These are phyloP conservation scores for Empidonax alnorum DNA, from an alignment of 2,113 vertebrate species.

Conservation along the genomic window DNA sequence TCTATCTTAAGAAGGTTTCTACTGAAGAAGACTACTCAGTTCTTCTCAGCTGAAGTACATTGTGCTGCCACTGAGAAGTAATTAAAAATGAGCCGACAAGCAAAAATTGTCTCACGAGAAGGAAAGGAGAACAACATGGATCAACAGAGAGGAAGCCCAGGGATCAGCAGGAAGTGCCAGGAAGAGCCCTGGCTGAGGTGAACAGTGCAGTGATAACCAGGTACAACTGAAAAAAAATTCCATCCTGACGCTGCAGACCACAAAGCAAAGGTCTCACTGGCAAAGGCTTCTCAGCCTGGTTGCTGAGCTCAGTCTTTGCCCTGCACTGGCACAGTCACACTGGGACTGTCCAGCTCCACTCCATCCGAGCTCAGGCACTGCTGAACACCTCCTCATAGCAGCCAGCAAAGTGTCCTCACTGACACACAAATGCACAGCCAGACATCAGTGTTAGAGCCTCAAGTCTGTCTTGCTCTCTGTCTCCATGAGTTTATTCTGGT, in stretches of 20 bases:
- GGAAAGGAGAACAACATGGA: background rate
- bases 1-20: background rate
- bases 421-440: background rate
- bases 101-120: background rate
- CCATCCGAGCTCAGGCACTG: background rate
- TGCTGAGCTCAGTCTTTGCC: background rate
- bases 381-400: background rate
- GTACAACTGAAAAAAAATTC: background rate
- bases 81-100: background rate
- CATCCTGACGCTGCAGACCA: background rate
- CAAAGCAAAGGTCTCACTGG: background rate
- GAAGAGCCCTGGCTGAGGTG: background rate
- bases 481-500: background rate
- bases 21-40: too few species aligned
- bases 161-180: background rate
- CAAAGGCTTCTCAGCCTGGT: background rate
- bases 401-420: background rate
- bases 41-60: background rate
- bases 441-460: background rate
- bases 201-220: background rate
- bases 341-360: background rate
- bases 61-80: background rate
- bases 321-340: background rate
- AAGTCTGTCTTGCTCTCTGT: background rate
- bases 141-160: background rate